These are phyloP conservation scores for Smutsia gigantea DNA, from an alignment of 2,797 vertebrate species.

Conservation along the genomic window DNA sequence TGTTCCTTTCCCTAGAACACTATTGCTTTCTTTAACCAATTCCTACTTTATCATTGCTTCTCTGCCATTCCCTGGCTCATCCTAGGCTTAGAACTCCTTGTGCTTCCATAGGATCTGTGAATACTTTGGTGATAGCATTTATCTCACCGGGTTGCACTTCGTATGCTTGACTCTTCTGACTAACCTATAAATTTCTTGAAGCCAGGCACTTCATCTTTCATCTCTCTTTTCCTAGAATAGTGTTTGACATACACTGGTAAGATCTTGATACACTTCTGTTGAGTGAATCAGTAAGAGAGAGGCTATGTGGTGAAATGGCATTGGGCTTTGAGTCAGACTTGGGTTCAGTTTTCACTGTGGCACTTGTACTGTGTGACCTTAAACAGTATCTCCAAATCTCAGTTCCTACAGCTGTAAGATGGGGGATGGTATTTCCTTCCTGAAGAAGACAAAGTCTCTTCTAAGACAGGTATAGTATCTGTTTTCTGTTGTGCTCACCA, in stretches of 20 bases:
- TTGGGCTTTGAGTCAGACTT: background rate
- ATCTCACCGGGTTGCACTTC: background rate
- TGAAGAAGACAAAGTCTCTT: slow-evolving; percentile 23
- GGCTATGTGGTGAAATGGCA: slow-evolving; percentile 13
- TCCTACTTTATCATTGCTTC: background rate
- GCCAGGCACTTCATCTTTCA: background rate
- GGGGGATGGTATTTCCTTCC: slow-evolving; percentile 36
- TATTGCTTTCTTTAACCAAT: background rate
- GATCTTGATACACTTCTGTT: background rate
- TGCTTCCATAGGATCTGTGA: background rate
- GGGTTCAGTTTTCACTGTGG: slow-evolving; percentile 16
- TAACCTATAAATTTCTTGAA: slow-evolving; percentile 27
- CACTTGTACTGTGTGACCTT: background rate
- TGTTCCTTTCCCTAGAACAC: background rate
- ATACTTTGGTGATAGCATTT: background rate
- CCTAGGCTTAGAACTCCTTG: background rate
- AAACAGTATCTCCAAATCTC: background rate
- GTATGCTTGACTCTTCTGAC: background rate
- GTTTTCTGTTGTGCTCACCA: slow-evolving; percentile 29
- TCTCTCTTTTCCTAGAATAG: background rate
- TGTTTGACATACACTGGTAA: background rate
- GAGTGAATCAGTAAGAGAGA: background rate
- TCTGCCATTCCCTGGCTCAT: background rate
- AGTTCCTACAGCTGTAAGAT: slow-evolving; percentile 9
- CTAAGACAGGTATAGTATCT: background rate